Evolutionary conservation across 2,888 invertebrate genomes (phyloP), one percentile per base, ranked within the genome.

Genomic region (Arge pagana): DNA sequence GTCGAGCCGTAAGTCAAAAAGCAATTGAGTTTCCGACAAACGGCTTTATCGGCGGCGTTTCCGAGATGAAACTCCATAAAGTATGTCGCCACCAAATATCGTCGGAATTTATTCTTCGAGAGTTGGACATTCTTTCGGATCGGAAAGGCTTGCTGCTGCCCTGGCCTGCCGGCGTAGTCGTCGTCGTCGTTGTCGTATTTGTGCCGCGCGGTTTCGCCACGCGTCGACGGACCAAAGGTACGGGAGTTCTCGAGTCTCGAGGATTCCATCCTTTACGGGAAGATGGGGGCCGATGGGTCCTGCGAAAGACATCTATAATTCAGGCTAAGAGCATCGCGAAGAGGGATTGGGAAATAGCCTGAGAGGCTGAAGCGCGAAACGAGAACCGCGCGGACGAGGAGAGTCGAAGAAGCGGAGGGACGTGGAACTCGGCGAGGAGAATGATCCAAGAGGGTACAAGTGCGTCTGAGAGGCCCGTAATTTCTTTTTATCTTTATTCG

Each of bases 401-500:
- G 49, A 11, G 28, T 31, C 48, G 40, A 52, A 43, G 48, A 51
- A 40, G 4, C 42, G 45, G 31, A 28, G 41, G 41, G 33, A 41
- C 35, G 36, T 16, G 43, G 48, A 28, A 26, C 10, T 28, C 28
- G 16, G 48, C 18, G 35, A 28, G 16, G 31, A 26, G 41, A 51
- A 36, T 42, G 36, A 42, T 42, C 35, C 35, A 50, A 18, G 43
- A 31, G 45, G 35, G 50, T 51, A 50, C 58, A 56, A 61, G 64
- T 58, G 60, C 62, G 58, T 63, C 61, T 64, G 64, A 63, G 61
- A 60, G 64, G 58, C 61, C 56, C 57, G 69, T 66, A 64, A 68
- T 68, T 67, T 68, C 64, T 64, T 66, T 68, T 68, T 65, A 66
- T 68, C 62, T 62, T 63, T 61, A 59, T 58, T 48, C 45, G 42